These are phyloP conservation scores for Lophius americanus DNA, from an alignment of 2,797 vertebrate species.

Conservation along the genomic window DNA sequence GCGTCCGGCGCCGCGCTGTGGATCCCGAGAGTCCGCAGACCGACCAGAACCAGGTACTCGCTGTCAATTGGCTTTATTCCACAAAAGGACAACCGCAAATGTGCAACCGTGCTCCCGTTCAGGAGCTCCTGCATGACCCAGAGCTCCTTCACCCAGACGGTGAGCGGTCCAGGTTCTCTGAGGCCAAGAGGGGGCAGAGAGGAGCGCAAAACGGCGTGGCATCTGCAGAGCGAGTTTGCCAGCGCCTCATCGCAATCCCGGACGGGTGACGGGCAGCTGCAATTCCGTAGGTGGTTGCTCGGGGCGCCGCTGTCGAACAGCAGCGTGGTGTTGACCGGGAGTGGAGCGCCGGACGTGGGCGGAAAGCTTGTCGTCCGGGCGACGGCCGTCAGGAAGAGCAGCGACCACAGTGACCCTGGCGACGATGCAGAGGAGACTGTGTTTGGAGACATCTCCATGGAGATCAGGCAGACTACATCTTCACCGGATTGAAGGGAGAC, in stretches of 20 bases:
- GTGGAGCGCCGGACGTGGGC: neutral
- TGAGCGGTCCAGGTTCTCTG: conserved; percentile 32
- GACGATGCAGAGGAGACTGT: conserved; percentile 42
- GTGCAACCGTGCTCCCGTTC: conserved; percentile 61
- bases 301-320: conserved; percentile 62
- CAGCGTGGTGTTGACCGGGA: conserved; percentile 57
- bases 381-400: conserved; percentile 39
- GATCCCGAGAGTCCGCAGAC: conserved; percentile 66
- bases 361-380: conserved; percentile 11
- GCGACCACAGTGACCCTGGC: conserved; percentile 55
- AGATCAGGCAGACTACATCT: conserved; percentile 60
- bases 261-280: conserved; percentile 64
- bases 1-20: conserved; percentile 45
- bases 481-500: conserved; percentile 31
- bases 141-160: conserved; percentile 66
- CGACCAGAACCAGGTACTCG: conserved; percentile 64
- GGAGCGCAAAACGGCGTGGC: conserved; percentile 54
- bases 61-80: conserved; percentile 31
- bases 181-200: conserved; percentile 53
- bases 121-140: conserved; percentile 73
- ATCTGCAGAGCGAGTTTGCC: conserved; percentile 72
- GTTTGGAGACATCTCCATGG: conserved; percentile 64
- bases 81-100: conserved; percentile 72
- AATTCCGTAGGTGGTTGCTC: conserved; percentile 66
- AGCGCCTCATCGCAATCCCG: conserved; percentile 64